Evolutionary conservation across 2,888 invertebrate genomes (phyloP), one percentile per base, ranked within the genome.

Genomic region (Drosophila meridiana): DNA sequence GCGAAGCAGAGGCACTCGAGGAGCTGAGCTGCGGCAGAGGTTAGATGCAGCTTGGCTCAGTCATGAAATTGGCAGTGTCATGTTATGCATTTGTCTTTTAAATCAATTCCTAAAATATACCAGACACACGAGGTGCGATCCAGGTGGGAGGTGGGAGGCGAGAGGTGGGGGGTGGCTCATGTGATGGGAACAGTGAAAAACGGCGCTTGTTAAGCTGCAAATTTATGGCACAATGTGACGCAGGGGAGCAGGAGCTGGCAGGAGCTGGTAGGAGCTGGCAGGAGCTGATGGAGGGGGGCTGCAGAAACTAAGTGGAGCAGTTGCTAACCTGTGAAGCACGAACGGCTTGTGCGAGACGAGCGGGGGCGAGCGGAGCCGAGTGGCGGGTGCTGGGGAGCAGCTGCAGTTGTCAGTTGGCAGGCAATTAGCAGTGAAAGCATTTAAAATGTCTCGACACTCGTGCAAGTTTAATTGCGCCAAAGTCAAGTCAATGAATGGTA

Each of bases 41-140:
- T 14, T 14, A 8, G 30, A 8, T 14, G 9, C 0, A 14, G 38
- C 28, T 2, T 34, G 2, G 20, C 38, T 8, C 11, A 30, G 36
- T 36, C 63, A 75, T 82, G 61, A 79, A 85, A 82, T 72, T 82
- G 89, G 82, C 72, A 90, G 87, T 83, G 78, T 78, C 80, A 72
- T 88, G 91, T 87, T 79, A 79, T 80, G 89, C 91, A 90, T 86
- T 81, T 81, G 78, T 32, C 56, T 60, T 57, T 36, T 47, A 73
- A 76, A 78, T 76, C 64, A 78, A 78, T 78, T 66, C 30, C 34
- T 26, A 62, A 63, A 50, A 70, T 62, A 48, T 42, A 28, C 62
- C 40, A 42, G 38, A 56, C 59, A 64, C 58, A 43, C 36, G 38
- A 9, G 47, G 26, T 5, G 13, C 2, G 28, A 6, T 6, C 13